phyloP scores from a whole-genome alignment of 2,113 vertebrate genomes.

The Trichechus manatus region DNA sequence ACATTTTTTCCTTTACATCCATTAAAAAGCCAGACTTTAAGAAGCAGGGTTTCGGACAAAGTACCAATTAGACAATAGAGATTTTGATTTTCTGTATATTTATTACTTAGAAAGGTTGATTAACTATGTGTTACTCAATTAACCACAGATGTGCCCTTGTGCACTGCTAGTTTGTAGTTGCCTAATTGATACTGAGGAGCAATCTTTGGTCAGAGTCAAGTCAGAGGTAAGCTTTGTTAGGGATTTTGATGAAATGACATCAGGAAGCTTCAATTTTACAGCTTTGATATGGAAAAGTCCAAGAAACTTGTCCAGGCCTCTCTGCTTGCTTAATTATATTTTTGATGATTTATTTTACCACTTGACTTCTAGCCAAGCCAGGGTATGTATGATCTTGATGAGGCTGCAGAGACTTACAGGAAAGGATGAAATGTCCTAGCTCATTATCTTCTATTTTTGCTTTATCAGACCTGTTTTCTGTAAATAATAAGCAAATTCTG shows the following conservation, averaged over 20 bases:
- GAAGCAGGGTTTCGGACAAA: not conserved
- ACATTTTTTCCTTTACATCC: not conserved
- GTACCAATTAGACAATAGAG: not conserved
- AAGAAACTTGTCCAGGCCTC: slow-evolving; percentile 45
- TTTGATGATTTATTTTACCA: slow-evolving; percentile 76
- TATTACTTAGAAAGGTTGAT: slow-evolving; percentile 60
- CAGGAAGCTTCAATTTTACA: slow-evolving; percentile 54
- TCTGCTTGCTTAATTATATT: slow-evolving; percentile 77
- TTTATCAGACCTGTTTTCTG: slow-evolving; percentile 51
- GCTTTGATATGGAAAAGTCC: slow-evolving; percentile 42
- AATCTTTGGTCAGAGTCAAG: slow-evolving; percentile 24
- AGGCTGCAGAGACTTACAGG: not conserved
- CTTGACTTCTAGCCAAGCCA: slow-evolving; percentile 69
- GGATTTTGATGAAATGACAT: slow-evolving; percentile 60
- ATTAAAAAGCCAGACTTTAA: not conserved
- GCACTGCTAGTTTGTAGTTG: slow-evolving; percentile 46
- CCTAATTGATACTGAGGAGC: slow-evolving; percentile 69
- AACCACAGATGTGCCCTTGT: slow-evolving; percentile 41
- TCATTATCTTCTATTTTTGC: slow-evolving; percentile 56
- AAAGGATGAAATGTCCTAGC: slow-evolving; percentile 17
- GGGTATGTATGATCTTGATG: slow-evolving; percentile 68
- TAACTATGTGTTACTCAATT: slow-evolving; percentile 66
- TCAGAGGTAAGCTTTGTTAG: slow-evolving; percentile 56
- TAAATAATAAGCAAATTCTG: slow-evolving; percentile 43
- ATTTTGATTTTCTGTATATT: slow-evolving; percentile 47